phyloP scores from a whole-genome alignment of 2,888 invertebrate genomes.

The Coecobrya sp. region DNA sequence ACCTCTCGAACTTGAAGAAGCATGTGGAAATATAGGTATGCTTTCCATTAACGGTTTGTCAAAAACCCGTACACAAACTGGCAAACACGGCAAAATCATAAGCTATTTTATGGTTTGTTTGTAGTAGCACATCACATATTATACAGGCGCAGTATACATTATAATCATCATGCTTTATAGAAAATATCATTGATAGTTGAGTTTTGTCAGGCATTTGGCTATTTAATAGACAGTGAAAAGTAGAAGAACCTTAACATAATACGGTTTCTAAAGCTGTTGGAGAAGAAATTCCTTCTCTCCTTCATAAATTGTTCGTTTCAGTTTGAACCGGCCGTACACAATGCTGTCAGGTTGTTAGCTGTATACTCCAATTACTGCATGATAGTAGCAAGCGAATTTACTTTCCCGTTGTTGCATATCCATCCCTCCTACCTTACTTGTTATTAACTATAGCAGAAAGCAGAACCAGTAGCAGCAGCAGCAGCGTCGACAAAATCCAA shows the following conservation, averaged over 20 bases:
- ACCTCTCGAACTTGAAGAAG: slow-evolving; percentile 67
- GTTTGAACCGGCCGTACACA: slow-evolving; percentile 42
- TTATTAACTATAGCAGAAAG: neutral
- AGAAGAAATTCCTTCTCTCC: slow-evolving; percentile 39
- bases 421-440: slow-evolving; percentile 32
- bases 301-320: slow-evolving; percentile 35
- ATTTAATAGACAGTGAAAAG: slow-evolving; percentile 29
- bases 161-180: neutral
- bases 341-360: slow-evolving; percentile 49
- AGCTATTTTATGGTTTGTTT: slow-evolving; percentile 26
- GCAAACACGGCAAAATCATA: slow-evolving; percentile 23
- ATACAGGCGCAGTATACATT: neutral
- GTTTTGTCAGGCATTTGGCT: slow-evolving; percentile 32
- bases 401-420: slow-evolving; percentile 26
- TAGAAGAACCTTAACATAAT: neutral
- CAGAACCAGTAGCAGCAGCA: neutral
- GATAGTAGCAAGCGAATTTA: slow-evolving; percentile 37
- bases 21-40: neutral
- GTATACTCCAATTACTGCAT: slow-evolving; percentile 38
- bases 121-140: neutral
- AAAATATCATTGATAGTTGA: neutral
- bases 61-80: slow-evolving; percentile 5
- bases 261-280: neutral
- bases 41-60: slow-evolving; percentile 26
- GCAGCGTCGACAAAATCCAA: slow-evolving; percentile 36